Evolutionary conservation across 2,888 invertebrate genomes (phyloP), one percentile per base, ranked within the genome.

Genomic region (Syrphus vitripennis): DNA sequence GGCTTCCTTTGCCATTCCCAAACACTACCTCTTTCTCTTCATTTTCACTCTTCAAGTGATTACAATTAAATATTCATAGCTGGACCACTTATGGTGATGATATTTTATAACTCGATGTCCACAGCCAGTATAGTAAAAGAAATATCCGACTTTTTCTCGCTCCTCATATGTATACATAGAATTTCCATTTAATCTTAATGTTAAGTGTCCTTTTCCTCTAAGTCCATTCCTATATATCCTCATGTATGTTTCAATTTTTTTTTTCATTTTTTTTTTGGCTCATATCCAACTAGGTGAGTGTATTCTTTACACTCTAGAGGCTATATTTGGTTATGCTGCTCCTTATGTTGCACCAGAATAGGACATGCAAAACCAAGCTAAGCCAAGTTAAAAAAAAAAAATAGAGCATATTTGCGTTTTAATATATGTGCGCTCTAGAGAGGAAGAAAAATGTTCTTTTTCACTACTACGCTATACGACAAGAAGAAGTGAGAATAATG

Each of bases 201-300:
- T 42, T 45, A 26, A 63, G 59, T 75, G 69, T 81, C 81, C 81
- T 75, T 75, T 81, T 29, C n/a, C n/a, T n/a, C 42, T 48, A 45
- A 45, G 65, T 65, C 48, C 48, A 19, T 65, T 45, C 65, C 12
- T 50, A n/a, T 31, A 1, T n/a, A 50, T 21, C 14, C 2, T 12
- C 16, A 16, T 50, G 10, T 12, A n/a, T 50, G 1, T 6, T n/a
- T 29, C 45, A 34, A n/a, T 14, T 45, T 77, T 37, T 16, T 50
- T 59, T 69, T 34, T n/a, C 21, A 9, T 14, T 48, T 42, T 42
- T 42, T 50, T 69, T 14, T 77, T 83, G 83, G 83, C 77, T 67
- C 67, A 59, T 21, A 67, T 83, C 83, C 83, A 83, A 83, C 83
- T 83, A 72, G 83, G 83, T 78, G 83, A 82, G 37, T 65, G 45